Evolutionary conservation across 1,140 invertebrate species (phyloP).

Genomic region (Brachionus rotundiformis): DNA sequence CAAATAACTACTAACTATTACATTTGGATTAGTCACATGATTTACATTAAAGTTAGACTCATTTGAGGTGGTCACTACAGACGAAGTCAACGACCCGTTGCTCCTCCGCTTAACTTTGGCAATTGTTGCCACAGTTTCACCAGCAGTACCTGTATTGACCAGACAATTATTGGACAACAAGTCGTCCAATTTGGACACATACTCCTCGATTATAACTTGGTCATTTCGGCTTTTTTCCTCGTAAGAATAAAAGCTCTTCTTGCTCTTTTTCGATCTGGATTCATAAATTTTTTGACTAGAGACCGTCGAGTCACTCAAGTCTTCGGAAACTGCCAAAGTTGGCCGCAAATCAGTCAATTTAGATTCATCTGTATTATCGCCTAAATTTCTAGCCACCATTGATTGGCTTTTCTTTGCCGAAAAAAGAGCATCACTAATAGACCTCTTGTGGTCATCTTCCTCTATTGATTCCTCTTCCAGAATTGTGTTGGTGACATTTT

Average conservation of each 20-base stretch:
- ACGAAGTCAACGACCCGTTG: background rate
- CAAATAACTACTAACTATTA: conserved; percentile 1
- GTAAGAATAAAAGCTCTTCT: background rate
- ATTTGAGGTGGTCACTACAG: conserved; percentile 11
- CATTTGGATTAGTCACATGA: conserved; percentile 8
- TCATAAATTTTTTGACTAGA: conserved; percentile 5
- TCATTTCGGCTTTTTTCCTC: background rate
- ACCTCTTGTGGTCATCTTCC: conserved; percentile 12
- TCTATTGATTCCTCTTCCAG: conserved; percentile 28
- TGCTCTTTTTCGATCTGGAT: background rate
- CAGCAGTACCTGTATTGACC: background rate
- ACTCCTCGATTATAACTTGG: background rate
- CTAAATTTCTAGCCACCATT: background rate
- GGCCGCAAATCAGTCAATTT: background rate
- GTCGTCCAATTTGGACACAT: conserved; percentile 9
- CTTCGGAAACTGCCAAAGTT: background rate
- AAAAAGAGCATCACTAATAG: conserved; percentile 28
- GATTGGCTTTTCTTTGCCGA: conserved; percentile 14
- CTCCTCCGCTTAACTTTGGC: conserved; percentile 16
- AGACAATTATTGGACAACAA: conserved; percentile 19
- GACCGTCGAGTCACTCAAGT: conserved; percentile 15
- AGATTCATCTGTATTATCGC: background rate
- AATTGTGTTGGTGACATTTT: conserved; percentile 27
- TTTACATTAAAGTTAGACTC: conserved; percentile 14
- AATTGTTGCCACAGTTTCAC: conserved; percentile 1